Conservation (phyloP, 2,113 vertebrate genomes). For the Misgurnus anguillicaudatus region DNA sequence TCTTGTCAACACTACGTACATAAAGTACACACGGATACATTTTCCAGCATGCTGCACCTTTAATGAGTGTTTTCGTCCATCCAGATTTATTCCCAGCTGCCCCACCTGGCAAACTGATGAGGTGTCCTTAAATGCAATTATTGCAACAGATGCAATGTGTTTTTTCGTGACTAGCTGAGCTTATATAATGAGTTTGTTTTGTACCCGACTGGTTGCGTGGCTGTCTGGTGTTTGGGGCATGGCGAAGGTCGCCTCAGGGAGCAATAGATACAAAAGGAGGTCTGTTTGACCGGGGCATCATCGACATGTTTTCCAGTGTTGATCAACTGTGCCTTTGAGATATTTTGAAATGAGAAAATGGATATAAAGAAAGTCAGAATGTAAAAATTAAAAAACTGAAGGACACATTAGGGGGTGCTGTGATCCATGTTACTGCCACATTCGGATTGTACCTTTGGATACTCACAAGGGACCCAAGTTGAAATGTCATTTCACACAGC, state of each 20-base stretch:
- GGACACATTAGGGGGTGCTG: no score
- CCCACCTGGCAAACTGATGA: conserved; percentile 42
- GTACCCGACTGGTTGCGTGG: conserved; percentile 40
- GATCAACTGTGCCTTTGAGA: background rate
- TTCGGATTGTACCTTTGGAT: no score
- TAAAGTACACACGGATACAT: background rate
- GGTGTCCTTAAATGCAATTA: conserved; percentile 50
- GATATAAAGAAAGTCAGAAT: no score
- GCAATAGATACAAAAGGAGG: conserved; percentile 36
- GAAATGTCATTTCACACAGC: no score
- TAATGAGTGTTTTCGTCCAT: background rate
- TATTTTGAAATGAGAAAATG: no score
- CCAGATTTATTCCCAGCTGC: conserved; percentile 34
- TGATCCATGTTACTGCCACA: no score
- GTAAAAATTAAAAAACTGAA: no score
- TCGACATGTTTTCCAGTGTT: conserved; percentile 51
- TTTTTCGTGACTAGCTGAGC: conserved; percentile 47
- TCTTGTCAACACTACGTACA: conserved; percentile 3
- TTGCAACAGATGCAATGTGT: conserved; percentile 56
- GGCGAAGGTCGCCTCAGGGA: conserved; percentile 22
- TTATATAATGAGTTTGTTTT: conserved; percentile 55
- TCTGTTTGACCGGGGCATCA: conserved; percentile 33
- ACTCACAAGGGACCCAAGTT: no score
- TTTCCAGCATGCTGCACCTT: conserved; percentile 1
- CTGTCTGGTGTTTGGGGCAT: conserved; percentile 29